phyloP scores from a whole-genome alignment of 1,140 invertebrate genomes.

The Adoxophyes honmai region DNA sequence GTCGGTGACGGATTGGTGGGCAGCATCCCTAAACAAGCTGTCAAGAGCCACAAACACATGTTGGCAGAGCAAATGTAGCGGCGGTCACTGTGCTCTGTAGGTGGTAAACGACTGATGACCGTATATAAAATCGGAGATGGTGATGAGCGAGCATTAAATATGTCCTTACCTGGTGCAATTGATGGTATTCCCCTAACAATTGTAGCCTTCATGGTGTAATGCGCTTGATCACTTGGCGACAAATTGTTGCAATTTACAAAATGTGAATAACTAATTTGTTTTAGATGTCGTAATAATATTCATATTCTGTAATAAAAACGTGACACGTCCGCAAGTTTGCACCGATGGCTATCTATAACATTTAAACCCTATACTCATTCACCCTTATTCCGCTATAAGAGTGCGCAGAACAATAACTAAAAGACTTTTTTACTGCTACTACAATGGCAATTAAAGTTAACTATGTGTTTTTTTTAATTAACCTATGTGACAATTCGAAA shows the following conservation, averaged over 20 bases:
- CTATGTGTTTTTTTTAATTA: too few species aligned
- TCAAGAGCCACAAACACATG: constrained; percentile 74
- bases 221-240: constrained; percentile 53
- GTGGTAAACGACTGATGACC: constrained; percentile 25
- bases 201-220: constrained; percentile 68
- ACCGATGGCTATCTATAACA: too few species aligned
- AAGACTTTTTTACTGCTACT: too few species aligned
- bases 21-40: constrained; percentile 64
- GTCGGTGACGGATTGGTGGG: constrained; percentile 42
- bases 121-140: constrained; percentile 39
- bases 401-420: too few species aligned
- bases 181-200: constrained; percentile 69
- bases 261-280: constrained; percentile 59
- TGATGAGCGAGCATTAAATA: constrained; percentile 64
- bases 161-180: constrained; percentile 58
- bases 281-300: constrained; percentile 32
- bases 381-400: too few species aligned
- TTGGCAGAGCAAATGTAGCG: not conserved
- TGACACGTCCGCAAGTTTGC: not conserved
- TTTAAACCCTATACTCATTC: too few species aligned
- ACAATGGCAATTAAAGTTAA: too few species aligned
- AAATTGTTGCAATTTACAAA: constrained; percentile 69
- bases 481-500: too few species aligned
- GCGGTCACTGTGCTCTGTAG: not conserved
- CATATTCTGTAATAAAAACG: constrained; percentile 19